phyloP scores from a whole-genome alignment of 2,888 invertebrate genomes.

The Tachina fera region DNA sequence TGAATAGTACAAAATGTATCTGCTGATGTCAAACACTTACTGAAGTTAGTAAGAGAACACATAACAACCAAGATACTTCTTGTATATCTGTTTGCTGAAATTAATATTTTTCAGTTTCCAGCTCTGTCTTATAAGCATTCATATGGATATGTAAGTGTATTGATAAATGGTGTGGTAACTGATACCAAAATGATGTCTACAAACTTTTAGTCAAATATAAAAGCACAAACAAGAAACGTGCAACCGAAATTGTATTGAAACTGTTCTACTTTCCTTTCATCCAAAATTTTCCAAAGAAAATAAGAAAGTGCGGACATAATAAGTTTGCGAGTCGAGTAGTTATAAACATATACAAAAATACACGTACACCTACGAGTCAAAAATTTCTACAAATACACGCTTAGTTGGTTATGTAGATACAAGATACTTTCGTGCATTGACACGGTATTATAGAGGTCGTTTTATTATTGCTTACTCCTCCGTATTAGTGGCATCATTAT shows the following conservation, averaged over 20 bases:
- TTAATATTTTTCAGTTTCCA: neutral
- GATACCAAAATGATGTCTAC: slow-evolving; percentile 65
- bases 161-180: slow-evolving; percentile 51
- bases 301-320: slow-evolving; percentile 74
- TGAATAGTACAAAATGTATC: too few relatives aligned
- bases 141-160: neutral
- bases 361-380: neutral
- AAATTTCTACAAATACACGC: slow-evolving; percentile 73
- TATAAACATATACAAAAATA: neutral
- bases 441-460: slow-evolving; percentile 75
- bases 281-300: slow-evolving; percentile 16
- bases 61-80: too few relatives aligned
- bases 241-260: slow-evolving; percentile 62
- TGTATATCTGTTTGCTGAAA: neutral
- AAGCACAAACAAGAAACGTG: slow-evolving; percentile 32
- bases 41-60: neutral
- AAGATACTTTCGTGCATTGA: slow-evolving; percentile 77
- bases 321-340: slow-evolving; percentile 56
- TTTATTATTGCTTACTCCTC: slow-evolving; percentile 73
- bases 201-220: slow-evolving; percentile 53
- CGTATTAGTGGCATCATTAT: slow-evolving; percentile 77
- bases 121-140: neutral
- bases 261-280: slow-evolving; percentile 46
- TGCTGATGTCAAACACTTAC: neutral
- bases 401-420: slow-evolving; percentile 81